phyloP scores from a whole-genome alignment of 2,888 invertebrate species.

The Pyrochroa serraticornis region DNA sequence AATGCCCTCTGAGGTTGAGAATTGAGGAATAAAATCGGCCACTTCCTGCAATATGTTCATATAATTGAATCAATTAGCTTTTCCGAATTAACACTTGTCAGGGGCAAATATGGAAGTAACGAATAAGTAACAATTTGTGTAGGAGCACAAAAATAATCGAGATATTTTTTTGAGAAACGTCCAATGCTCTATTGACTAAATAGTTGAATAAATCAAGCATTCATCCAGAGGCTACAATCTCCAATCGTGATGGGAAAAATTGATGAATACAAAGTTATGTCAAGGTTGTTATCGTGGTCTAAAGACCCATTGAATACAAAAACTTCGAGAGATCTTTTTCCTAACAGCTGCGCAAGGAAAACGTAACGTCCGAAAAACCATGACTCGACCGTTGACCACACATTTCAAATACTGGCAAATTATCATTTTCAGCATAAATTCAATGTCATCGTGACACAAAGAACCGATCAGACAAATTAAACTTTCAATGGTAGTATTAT shows the following conservation, averaged over 20 bases:
- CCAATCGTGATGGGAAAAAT: conserved; percentile 36
- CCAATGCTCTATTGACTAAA: conserved; percentile 17
- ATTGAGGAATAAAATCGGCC: too few species aligned
- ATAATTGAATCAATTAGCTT: too few species aligned
- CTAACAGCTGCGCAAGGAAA: conserved; percentile 8
- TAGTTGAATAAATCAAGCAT: conserved; percentile 30
- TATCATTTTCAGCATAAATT: too few species aligned
- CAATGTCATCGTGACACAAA: too few species aligned
- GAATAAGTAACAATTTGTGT: neutral
- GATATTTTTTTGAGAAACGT: conserved; percentile 5
- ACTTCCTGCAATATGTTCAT: too few species aligned
- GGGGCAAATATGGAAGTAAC: too few species aligned
- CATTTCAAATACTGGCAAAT: too few species aligned
- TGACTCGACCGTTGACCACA: too few species aligned
- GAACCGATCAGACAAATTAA: too few species aligned
- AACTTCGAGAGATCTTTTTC: conserved; percentile 3
- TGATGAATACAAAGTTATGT: conserved; percentile 39
- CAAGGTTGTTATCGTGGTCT: conserved; percentile 34
- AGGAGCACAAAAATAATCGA: neutral
- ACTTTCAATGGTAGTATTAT: neutral
- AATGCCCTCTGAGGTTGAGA: too few species aligned
- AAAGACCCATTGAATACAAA: conserved; percentile 30
- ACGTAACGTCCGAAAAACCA: too few species aligned
- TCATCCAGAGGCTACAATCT: conserved; percentile 25
- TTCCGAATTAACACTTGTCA: too few species aligned